Percentiles rank a stretch among this genome's conserved stretches.
Evolutionary conservation across 2,797 vertebrate genomes (phyloP).

Genomic region (Rhabdomys pumilio): DNA sequence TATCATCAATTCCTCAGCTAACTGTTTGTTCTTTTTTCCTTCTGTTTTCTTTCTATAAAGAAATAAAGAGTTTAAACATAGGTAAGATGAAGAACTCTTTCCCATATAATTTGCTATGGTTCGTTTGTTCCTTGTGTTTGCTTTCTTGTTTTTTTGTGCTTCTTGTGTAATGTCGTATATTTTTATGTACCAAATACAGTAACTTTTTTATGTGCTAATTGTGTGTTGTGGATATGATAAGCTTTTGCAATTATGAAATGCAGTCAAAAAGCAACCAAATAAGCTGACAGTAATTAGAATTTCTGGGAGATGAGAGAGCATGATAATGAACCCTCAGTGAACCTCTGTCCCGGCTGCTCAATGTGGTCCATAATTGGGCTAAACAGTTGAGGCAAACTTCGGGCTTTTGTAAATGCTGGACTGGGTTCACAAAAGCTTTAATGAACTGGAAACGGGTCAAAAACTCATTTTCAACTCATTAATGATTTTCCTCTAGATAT

Average conservation of each 20-base stretch:
- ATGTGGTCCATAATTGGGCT: conserved; percentile 87
- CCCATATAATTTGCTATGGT: conserved; percentile 89
- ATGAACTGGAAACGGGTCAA: conserved; percentile 90
- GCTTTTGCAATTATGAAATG: conserved; percentile 90
- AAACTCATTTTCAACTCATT: conserved; percentile 90
- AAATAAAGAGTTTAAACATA: conserved; percentile 99
- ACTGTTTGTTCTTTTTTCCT: conserved; percentile 91
- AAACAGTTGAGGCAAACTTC: conserved; percentile 89
- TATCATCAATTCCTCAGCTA: conserved; percentile 90
- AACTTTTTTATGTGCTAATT: conserved; percentile 91
- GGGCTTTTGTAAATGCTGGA: conserved; percentile 87
- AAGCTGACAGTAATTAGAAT: conserved; percentile 91
- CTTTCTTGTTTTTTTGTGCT: conserved; percentile 90
- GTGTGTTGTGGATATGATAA: conserved; percentile 91
- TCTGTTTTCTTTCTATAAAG: conserved; percentile 93
- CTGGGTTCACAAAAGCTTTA: conserved; percentile 89
- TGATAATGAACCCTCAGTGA: conserved; percentile 88
- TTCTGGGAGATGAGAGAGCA: conserved; percentile 87
- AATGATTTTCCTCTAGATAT: conserved; percentile 86
- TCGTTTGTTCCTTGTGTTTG: conserved; percentile 90
- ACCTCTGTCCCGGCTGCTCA: conserved; percentile 85
- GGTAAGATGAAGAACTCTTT: conserved; percentile 93
- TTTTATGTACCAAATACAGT: conserved; percentile 90
- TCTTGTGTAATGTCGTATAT: conserved; percentile 89
- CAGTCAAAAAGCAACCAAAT: conserved; percentile 90